phyloP scores from a whole-genome alignment of 1,140 invertebrate genomes.

The Saccostrea glomerata region DNA sequence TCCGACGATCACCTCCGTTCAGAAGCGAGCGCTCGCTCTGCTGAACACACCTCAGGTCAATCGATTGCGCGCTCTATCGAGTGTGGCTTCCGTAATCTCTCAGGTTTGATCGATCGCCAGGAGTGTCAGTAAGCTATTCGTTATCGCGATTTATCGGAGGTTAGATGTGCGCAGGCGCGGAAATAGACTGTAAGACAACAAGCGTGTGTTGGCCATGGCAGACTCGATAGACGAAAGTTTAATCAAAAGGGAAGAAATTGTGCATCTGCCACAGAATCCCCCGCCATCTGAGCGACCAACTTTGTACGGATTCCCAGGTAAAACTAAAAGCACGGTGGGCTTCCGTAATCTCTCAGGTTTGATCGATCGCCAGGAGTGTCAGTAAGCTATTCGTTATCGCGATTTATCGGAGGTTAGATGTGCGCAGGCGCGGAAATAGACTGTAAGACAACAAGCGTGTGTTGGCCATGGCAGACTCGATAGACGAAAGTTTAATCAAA shows the following conservation, averaged over 20 bases:
- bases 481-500: slow-evolving; percentile 6
- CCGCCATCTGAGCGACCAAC: neutral
- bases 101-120: slow-evolving; percentile 28
- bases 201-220: neutral
- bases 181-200: neutral
- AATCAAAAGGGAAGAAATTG: neutral
- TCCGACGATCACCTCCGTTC: too few species aligned
- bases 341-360: slow-evolving; percentile 35
- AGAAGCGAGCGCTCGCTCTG: too few species aligned
- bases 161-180: slow-evolving; percentile 17
- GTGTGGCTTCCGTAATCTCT: slow-evolving; percentile 32
- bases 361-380: slow-evolving; percentile 4
- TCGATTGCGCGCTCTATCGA: slow-evolving; percentile 36
- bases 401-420: slow-evolving; percentile 32
- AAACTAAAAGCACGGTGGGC: slow-evolving; percentile 57
- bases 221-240: slow-evolving; percentile 11
- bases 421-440: slow-evolving; percentile 13
- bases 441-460: slow-evolving; percentile 11
- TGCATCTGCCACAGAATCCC: neutral
- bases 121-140: neutral
- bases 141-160: slow-evolving; percentile 44
- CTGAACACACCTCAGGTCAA: neutral
- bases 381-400: slow-evolving; percentile 6
- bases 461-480: slow-evolving; percentile 12
- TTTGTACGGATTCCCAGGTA: slow-evolving; percentile 59